phyloP scores from a whole-genome alignment of 2,113 vertebrate genomes.

The Xenopus laevis region DNA sequence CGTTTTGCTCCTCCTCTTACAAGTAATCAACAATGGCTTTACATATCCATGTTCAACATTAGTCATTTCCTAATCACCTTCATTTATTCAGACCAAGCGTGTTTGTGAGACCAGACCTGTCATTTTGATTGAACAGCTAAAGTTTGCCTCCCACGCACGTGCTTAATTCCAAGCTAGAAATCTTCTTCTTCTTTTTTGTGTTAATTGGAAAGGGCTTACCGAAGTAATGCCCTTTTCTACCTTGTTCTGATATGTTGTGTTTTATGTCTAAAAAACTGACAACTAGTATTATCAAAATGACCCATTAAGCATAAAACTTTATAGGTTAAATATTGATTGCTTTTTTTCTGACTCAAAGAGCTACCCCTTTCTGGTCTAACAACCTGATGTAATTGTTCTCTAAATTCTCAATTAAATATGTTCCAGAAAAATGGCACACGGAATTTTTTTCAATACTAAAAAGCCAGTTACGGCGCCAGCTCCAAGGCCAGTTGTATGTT shows the following conservation, averaged over 20 bases:
- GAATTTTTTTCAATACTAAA: too few relatives aligned
- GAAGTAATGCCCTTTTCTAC: constrained; percentile 44
- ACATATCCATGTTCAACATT: constrained; percentile 15
- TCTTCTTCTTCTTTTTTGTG: constrained; percentile 2
- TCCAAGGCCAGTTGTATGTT: too few relatives aligned
- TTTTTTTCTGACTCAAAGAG: constrained; percentile 48
- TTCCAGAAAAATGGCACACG: background rate
- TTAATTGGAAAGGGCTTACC: constrained; percentile 43
- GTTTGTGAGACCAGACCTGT: constrained; percentile 19
- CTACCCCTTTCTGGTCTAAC: constrained; percentile 47
- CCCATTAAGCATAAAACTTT: constrained; percentile 47
- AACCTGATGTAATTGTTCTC: constrained; percentile 19
- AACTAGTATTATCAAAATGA: constrained; percentile 39
- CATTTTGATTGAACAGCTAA: constrained; percentile 39
- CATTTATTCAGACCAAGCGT: constrained; percentile 20
- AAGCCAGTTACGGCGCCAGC: too few relatives aligned
- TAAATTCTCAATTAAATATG: constrained; percentile 14
- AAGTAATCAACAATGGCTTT: constrained; percentile 18
- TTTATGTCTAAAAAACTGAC: constrained; percentile 38
- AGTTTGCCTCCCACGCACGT: constrained; percentile 25
- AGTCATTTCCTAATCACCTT: constrained; percentile 21
- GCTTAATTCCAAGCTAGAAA: constrained; percentile 40
- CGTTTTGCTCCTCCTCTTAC: constrained; percentile 7
- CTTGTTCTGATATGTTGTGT: constrained; percentile 40
- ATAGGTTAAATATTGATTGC: constrained; percentile 50